Base-by-base conservation (phyloP, 1,140 invertebrate genomes). In the Homalodisca vitripennis region DNA sequence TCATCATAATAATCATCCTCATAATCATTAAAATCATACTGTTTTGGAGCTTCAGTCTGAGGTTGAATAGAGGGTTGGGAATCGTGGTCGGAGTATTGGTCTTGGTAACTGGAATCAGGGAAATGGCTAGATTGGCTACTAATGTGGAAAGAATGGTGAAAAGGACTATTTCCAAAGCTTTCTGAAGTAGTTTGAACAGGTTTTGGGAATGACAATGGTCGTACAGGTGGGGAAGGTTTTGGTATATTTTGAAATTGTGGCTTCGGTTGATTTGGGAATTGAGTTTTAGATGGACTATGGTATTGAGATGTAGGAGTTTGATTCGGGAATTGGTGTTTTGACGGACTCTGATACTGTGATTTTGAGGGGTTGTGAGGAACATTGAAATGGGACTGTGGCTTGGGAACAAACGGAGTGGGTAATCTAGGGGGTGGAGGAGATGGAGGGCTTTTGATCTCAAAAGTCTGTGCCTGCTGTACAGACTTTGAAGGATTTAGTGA, bases 201-300 rank as follows among this genome's bases (percentile, higher is more conserved):
- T 17, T 66, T 66, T n/a, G 32, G 41, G 41, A 66, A 66, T 2
- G 72, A 68, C 1, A 77, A 74, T n/a, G 77, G 73, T n/a, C 80
- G 73, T 34, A 81, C 78, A 14, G 80, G 80, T 24, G 78, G 79
- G 30, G 80, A 78, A 2, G 77, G 76, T 1, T 71, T 68, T 3
- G 69, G 62, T 57, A 64, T 64, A n/a, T 41, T 41, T 22, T 53
- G 48, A 53, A 12, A 47, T 51, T 24, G 65, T 20, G 64, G 46
- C 48, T 47, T 51, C 3, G 65, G 29, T 30, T 67, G 66, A 66
- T n/a, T 65, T 47, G 66, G 47, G 26, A 27, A 60, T 26, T 60
- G 55, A 27, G 22, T 2, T 60, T 60, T 60, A 6, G 26, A 26
- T 27, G 32, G 60, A 66, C 31, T 60, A 46, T 31, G 71, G 3